Conservation (phyloP, 2,113 vertebrate genomes). For the Marmota flaviventris region DNA sequence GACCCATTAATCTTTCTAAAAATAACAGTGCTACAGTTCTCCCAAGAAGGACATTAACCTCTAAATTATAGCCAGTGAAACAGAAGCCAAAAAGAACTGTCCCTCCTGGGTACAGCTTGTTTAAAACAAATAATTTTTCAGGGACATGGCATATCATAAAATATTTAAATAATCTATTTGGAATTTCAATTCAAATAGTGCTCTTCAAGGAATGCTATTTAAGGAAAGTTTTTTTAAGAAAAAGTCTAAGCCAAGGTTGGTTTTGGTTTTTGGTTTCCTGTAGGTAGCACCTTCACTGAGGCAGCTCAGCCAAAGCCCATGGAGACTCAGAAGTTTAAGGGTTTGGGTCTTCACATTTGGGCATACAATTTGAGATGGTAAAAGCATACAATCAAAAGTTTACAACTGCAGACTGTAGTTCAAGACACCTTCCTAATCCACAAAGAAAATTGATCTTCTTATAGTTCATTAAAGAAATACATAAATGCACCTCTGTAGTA, state of each 20-base stretch:
- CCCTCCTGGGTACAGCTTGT: neutral
- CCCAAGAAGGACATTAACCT: neutral
- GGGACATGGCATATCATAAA: neutral
- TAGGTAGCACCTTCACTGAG: neutral
- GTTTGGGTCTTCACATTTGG: neutral
- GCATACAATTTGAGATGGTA: neutral
- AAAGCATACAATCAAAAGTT: neutral
- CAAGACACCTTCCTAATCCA: neutral
- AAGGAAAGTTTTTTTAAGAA: conserved; percentile 7
- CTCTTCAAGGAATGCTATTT: neutral
- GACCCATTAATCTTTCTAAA: neutral
- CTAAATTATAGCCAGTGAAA: neutral
- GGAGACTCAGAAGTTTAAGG: neutral
- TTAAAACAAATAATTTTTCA: conserved; percentile 46
- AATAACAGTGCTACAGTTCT: neutral
- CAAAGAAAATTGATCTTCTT: conserved; percentile 17
- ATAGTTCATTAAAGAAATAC: neutral
- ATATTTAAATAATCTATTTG: conserved; percentile 13
- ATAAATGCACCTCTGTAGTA: neutral
- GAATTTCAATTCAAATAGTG: conserved; percentile 33
- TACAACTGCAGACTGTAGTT: neutral
- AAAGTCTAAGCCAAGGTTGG: neutral
- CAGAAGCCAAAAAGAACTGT: neutral
- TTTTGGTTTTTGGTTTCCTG: neutral
- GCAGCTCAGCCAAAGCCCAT: neutral